Conservation (phyloP, 2,888 invertebrate genomes). For the Drosophila kambysellisi region DNA sequence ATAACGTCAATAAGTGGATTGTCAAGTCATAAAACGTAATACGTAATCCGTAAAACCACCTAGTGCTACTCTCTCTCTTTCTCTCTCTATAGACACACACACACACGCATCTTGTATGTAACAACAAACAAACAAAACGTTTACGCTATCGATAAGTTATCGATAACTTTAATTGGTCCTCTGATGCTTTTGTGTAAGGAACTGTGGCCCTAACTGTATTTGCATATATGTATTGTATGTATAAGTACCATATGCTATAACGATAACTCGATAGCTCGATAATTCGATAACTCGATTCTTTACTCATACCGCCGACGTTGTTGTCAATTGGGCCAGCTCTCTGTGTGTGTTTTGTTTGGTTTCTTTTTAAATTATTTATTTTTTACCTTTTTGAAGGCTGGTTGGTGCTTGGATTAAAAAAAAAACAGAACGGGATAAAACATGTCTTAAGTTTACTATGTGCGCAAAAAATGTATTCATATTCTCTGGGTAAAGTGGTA, state of each 20-base stretch:
- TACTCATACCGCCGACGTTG: slow-evolving; percentile 47
- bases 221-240: slow-evolving; percentile 31
- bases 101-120: slow-evolving; percentile 71
- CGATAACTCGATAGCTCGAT: slow-evolving; percentile 39
- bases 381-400: slow-evolving; percentile 72
- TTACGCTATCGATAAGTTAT: slow-evolving; percentile 16
- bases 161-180: slow-evolving; percentile 19
- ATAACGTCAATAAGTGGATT: slow-evolving; percentile 58
- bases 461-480: slow-evolving; percentile 79
- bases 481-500: slow-evolving; percentile 83
- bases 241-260: slow-evolving; percentile 27
- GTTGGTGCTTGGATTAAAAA: slow-evolving; percentile 82
- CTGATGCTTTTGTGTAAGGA: slow-evolving; percentile 53
- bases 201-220: slow-evolving; percentile 40
- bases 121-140: slow-evolving; percentile 34
- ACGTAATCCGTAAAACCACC: slow-evolving; percentile 39
- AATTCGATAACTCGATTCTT: slow-evolving; percentile 15
- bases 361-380: slow-evolving; percentile 22
- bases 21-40: slow-evolving; percentile 42
- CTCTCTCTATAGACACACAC: slow-evolving; percentile 20
- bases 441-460: slow-evolving; percentile 69
- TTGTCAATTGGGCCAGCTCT: slow-evolving; percentile 45
- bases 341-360: slow-evolving; percentile 57
- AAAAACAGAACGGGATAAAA: slow-evolving; percentile 58
- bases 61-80: slow-evolving; percentile 30